Percentiles rank a stretch among this genome's conserved stretches.
These are phyloP conservation scores for Phrynocephalus guinanensis DNA, from an alignment of 2,797 vertebrate species.

Conservation along the genomic window DNA sequence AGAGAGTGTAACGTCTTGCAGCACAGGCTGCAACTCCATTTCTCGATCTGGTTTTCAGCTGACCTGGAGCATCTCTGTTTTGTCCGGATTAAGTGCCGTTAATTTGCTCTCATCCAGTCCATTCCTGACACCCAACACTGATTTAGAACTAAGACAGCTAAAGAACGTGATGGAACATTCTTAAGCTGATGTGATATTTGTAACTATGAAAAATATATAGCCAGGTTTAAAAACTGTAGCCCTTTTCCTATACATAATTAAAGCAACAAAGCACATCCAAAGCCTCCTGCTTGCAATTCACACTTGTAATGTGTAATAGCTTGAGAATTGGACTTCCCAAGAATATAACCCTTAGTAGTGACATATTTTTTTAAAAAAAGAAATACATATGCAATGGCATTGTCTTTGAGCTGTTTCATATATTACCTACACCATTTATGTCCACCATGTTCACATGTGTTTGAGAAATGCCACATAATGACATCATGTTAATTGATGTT, in stretches of 20 bases:
- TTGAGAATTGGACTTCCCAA: neutral
- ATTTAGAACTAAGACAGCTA: too few species aligned
- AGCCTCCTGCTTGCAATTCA: neutral
- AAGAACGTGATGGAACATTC: neutral
- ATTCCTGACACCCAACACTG: too few species aligned
- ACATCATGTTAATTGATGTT: neutral
- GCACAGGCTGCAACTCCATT: too few species aligned
- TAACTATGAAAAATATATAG: neutral
- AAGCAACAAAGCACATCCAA: neutral
- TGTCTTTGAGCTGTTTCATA: neutral
- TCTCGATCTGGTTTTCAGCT: too few species aligned
- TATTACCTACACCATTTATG: neutral
- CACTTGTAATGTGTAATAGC: neutral
- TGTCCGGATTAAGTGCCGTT: too few species aligned
- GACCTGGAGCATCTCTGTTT: too few species aligned
- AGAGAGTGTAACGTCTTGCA: too few species aligned
- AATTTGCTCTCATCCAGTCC: too few species aligned
- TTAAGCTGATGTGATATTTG: slow-evolving; percentile 16
- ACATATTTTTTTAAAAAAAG: neutral
- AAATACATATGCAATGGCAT: neutral
- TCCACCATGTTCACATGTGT: too few species aligned
- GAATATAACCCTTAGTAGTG: neutral
- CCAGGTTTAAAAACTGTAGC: slow-evolving; percentile 1
- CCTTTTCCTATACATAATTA: neutral
- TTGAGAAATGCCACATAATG: too few species aligned